These are phyloP conservation scores for Apodemia zela DNA, from an alignment of 2,888 invertebrate genomes.

Conservation along the genomic window DNA sequence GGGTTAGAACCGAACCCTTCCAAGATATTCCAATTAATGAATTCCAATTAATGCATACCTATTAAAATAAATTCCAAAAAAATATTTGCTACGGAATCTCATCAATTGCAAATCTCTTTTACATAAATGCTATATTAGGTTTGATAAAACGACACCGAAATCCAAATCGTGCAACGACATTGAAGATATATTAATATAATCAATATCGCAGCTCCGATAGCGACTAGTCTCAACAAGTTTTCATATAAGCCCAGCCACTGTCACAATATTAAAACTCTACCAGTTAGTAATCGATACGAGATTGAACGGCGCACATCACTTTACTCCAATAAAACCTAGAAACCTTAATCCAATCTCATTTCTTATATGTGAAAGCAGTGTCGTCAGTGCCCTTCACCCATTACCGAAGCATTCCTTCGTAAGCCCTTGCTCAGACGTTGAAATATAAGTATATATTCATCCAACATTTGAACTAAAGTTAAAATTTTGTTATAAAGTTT, in stretches of 20 bases:
- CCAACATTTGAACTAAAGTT: no score
- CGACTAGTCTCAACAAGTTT: slow-evolving; percentile 9
- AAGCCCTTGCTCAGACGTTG: neutral
- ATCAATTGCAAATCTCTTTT: slow-evolving; percentile 43
- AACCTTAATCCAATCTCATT: slow-evolving; percentile 28
- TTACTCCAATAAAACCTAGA: slow-evolving; percentile 20
- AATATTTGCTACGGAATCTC: slow-evolving; percentile 24
- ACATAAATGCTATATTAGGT: slow-evolving; percentile 52
- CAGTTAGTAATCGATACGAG: slow-evolving; percentile 40
- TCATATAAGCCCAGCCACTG: slow-evolving; percentile 20
- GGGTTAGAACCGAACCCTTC: slow-evolving; percentile 53
- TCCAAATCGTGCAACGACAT: slow-evolving; percentile 37
- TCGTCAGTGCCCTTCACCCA: slow-evolving; percentile 1
- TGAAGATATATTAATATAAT: slow-evolving; percentile 10
- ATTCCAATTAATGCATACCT: slow-evolving; percentile 7
- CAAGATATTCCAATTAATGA: slow-evolving; percentile 36
- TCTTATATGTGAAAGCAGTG: slow-evolving; percentile 20
- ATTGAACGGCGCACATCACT: slow-evolving; percentile 39
- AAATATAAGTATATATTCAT: neutral
- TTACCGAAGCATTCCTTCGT: slow-evolving; percentile 1
- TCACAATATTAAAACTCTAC: slow-evolving; percentile 27
- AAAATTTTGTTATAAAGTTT: no score
- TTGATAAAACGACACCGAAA: slow-evolving; percentile 45
- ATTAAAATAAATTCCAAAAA: slow-evolving; percentile 16
- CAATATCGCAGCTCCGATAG: slow-evolving; percentile 13